These are phyloP conservation scores for Passerina amoena DNA, from an alignment of 2,113 vertebrate species.

Conservation along the genomic window DNA sequence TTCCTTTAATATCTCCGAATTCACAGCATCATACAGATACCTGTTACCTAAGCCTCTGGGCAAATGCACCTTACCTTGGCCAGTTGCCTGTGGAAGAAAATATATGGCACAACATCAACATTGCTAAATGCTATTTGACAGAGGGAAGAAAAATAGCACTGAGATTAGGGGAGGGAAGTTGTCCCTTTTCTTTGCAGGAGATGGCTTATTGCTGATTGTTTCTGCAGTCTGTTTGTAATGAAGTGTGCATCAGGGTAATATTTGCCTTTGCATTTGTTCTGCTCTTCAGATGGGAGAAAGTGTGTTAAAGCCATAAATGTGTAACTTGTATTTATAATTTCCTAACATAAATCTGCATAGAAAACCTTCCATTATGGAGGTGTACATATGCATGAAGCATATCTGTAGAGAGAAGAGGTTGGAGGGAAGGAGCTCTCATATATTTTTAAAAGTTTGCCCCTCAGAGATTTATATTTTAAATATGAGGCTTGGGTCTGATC, in stretches of 20 bases:
- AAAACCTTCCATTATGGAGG: background rate
- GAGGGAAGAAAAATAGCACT: background rate
- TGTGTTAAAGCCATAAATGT: background rate
- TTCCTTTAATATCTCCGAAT: background rate
- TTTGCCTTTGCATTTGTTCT: background rate
- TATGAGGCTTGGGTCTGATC: background rate
- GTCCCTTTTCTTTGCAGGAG: background rate
- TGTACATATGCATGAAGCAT: background rate
- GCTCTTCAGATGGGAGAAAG: background rate
- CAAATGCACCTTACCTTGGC: background rate
- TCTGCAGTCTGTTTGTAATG: background rate
- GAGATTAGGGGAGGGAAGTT: background rate
- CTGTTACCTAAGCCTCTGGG: background rate
- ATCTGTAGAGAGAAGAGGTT: background rate
- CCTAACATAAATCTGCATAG: background rate
- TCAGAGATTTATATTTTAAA: background rate
- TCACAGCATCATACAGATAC: background rate
- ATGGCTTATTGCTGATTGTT: background rate
- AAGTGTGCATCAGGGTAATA: background rate
- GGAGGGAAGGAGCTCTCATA: rapidly evolving
- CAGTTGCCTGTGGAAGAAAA: background rate
- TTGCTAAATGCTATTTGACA: background rate
- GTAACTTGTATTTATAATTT: background rate
- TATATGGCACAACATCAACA: background rate
- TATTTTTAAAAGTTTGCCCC: background rate